These are phyloP conservation scores for Mamestra brassicae DNA, from an alignment of 2,888 invertebrate species.

Conservation along the genomic window DNA sequence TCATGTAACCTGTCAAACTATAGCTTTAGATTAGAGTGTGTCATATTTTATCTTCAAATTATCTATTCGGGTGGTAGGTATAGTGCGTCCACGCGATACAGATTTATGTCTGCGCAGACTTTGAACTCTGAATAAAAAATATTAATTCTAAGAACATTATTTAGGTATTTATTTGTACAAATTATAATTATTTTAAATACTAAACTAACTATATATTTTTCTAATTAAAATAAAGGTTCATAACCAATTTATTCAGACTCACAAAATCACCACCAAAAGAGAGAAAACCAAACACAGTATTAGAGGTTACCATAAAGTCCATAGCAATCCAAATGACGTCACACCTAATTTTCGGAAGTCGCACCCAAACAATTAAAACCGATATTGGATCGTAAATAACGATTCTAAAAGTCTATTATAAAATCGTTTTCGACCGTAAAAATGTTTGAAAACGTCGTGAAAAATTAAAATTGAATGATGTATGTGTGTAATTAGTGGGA, in stretches of 20 bases:
- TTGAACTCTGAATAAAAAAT: too few species aligned
- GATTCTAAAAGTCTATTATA: conserved; percentile 54
- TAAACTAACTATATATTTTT: too few species aligned
- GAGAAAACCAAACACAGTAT: background rate
- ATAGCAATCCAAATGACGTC: conserved; percentile 30
- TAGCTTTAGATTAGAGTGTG: too few species aligned
- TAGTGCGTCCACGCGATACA: too few species aligned
- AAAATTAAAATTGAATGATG: conserved; percentile 74
- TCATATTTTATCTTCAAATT: too few species aligned
- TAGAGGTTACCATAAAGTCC: conserved; percentile 1
- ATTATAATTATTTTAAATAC: too few species aligned
- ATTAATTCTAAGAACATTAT: too few species aligned
- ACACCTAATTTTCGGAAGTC: conserved; percentile 49
- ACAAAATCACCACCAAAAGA: background rate
- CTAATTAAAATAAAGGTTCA: too few species aligned
- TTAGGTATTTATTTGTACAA: too few species aligned
- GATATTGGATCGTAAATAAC: conserved; percentile 59
- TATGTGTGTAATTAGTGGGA: conserved; percentile 76
- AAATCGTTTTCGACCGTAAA: conserved; percentile 57
- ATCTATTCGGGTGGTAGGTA: too few species aligned
- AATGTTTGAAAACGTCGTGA: conserved; percentile 74
- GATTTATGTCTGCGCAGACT: too few species aligned
- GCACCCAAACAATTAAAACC: conserved; percentile 48
- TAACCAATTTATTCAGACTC: background rate
- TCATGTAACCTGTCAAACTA: too few species aligned